Conservation (phyloP, 2,113 vertebrate genomes). For the Hystrix brachyura region DNA sequence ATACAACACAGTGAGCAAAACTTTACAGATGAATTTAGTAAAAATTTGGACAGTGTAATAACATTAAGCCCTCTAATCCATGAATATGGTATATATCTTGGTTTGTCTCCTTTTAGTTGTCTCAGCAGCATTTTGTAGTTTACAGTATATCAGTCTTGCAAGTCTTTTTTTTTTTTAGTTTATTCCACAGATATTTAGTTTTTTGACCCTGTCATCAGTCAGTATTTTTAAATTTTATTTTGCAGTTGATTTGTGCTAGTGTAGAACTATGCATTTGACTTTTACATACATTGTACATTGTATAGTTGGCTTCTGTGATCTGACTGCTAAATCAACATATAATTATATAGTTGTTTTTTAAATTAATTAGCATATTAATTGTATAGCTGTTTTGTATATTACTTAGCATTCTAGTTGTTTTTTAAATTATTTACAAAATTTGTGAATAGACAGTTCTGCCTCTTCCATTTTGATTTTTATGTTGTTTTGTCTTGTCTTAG, state of each 20-base stretch:
- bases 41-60: neutral
- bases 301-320: too few species aligned
- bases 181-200: neutral
- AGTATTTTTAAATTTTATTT: neutral
- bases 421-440: neutral
- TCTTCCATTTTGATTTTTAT: neutral
- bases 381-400: neutral
- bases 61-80: neutral
- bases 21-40: neutral
- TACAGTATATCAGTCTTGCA: neutral
- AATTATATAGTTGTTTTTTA: too few species aligned
- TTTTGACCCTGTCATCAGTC: neutral
- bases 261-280: neutral
- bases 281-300: neutral
- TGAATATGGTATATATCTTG: neutral
- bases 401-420: neutral
- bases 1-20: neutral
- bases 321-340: too few species aligned
- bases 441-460: neutral
- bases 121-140: slow-evolving; percentile 6
- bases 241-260: neutral
- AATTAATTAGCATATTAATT: neutral
- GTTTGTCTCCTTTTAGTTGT: neutral
- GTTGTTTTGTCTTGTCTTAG: neutral
- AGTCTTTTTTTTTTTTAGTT: neutral